A percentile compares a stretch with the other conserved stretches of the same genome.
Evolutionary conservation across 2,888 invertebrate species (phyloP).

Genomic region (Calliphora vomitoria): DNA sequence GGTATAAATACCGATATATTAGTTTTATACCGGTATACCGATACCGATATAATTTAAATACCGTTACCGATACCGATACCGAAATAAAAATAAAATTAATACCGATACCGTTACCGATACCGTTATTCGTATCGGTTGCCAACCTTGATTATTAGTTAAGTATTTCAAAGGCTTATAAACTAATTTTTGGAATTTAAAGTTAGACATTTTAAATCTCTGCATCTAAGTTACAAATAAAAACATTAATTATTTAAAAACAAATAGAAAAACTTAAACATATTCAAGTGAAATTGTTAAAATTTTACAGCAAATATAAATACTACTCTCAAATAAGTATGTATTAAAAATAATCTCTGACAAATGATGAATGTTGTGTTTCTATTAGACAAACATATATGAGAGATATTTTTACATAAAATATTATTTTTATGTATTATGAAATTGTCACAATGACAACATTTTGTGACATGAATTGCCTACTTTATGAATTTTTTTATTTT

Average conservation of each 20-base stretch:
- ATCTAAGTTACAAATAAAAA: not conserved
- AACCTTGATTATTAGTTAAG: no score
- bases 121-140: no score
- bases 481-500: slow-evolving; percentile 34
- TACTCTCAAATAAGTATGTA: not conserved
- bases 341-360: not conserved
- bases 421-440: slow-evolving; percentile 56
- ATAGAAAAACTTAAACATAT: not conserved
- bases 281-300: not conserved
- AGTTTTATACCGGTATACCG: no score
- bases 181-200: not conserved
- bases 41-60: no score
- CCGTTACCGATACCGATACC: no score
- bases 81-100: no score
- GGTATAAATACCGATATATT: no score
- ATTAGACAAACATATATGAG: not conserved
- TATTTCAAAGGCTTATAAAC: not conserved
- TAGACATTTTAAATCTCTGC: not conserved
- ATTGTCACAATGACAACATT: slow-evolving; percentile 65
- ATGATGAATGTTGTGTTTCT: not conserved
- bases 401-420: slow-evolving; percentile 28
- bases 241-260: not conserved
- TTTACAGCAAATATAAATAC: not conserved
- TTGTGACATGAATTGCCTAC: slow-evolving; percentile 65
- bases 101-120: no score